A percentile compares a stretch with the other conserved stretches of the same genome.
These are phyloP conservation scores for Pimpla rufipes DNA, from an alignment of 2,888 invertebrate species.

Conservation along the genomic window DNA sequence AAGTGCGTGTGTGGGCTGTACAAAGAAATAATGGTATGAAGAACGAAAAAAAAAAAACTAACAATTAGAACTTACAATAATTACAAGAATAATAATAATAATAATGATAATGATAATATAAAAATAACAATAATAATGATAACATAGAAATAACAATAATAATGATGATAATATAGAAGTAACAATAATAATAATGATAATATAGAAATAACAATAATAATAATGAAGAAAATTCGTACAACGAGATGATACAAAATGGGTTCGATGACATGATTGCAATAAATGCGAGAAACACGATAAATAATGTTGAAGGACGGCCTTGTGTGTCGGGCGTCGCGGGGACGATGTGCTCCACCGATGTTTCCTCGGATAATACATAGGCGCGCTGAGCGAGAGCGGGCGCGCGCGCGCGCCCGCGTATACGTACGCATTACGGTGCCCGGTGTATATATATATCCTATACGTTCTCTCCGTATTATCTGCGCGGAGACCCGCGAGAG, in stretches of 20 bases:
- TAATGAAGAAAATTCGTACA: not conserved
- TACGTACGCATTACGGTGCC: conserved; percentile 63
- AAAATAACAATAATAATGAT: not conserved
- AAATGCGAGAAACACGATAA: conserved; percentile 42
- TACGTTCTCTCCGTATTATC: conserved; percentile 62
- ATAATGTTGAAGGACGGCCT: conserved; percentile 51
- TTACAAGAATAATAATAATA: not conserved
- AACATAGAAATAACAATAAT: not conserved
- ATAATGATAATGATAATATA: not conserved
- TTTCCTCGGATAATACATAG: conserved; percentile 64
- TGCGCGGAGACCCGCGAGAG: conserved; percentile 43
- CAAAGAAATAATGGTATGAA: too few species aligned
- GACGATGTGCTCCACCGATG: conserved; percentile 66
- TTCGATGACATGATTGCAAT: conserved; percentile 51
- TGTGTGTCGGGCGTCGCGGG: conserved; percentile 5
- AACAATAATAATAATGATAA: not conserved
- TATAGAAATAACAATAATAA: not conserved
- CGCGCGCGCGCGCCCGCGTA: too few species aligned
- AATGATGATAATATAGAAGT: too few species aligned
- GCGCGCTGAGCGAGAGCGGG: conserved; percentile 49
- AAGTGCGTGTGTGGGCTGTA: not conserved
- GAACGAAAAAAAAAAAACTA: too few species aligned
- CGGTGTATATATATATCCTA: too few species aligned
- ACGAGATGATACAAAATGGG: conserved; percentile 49
- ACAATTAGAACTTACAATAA: too few species aligned